A percentile compares a stretch with the other conserved stretches of the same genome.
Conservation (phyloP, 1,140 invertebrate genomes). For the Diorhabda carinulata region DNA sequence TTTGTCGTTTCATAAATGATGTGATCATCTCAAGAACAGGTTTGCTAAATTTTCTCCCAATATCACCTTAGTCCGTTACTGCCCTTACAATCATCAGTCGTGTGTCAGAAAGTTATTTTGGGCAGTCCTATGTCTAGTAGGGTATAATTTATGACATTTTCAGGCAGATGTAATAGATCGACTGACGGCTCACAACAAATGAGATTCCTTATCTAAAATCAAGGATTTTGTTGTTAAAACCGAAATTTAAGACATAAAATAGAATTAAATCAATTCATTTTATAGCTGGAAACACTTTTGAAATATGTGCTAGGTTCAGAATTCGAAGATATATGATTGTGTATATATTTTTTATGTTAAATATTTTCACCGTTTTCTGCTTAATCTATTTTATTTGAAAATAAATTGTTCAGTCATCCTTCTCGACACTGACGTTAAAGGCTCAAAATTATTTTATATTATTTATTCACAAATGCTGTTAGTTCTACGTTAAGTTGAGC, state of each 20-base stretch:
- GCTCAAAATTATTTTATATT: no score
- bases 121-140: neutral
- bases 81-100: neutral
- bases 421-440: no score
- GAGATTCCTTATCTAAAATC: constrained; percentile 2
- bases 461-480: no score
- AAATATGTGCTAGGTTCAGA: neutral
- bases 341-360: neutral
- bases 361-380: neutral
- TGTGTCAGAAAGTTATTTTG: constrained; percentile 2
- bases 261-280: neutral
- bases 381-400: no score
- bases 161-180: constrained; percentile 1
- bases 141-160: constrained; percentile 3
- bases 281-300: neutral
- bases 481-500: no score
- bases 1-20: no score
- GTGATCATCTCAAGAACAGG: no score
- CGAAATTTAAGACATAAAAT: neutral
- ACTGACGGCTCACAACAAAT: constrained; percentile 1
- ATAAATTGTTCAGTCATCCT: no score
- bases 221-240: constrained; percentile 2
- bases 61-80: neutral
- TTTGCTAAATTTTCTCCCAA: no score
- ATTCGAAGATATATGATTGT: neutral